Evolutionary conservation across 2,113 vertebrate genomes (phyloP).

Genomic region (Tonatia bakeri): DNA sequence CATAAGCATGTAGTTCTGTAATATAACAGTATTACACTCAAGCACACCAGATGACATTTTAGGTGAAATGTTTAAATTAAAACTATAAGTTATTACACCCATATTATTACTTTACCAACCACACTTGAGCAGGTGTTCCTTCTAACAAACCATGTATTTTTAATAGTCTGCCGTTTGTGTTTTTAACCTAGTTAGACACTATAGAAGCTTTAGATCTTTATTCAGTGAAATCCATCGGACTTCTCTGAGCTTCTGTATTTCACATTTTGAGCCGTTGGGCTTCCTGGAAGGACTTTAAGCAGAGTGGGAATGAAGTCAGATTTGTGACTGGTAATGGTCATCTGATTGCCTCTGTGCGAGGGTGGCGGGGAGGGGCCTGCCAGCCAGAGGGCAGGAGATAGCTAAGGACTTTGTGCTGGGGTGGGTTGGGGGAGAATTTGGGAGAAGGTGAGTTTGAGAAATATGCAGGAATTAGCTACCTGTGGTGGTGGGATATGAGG

Average conservation of each 20-base stretch:
- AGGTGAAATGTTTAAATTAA: no score
- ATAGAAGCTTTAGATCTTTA: slow-evolving; percentile 25
- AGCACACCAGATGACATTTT: no score
- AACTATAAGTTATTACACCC: no score
- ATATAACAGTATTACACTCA: no score
- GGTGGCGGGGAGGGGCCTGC: no score
- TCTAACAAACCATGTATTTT: neutral
- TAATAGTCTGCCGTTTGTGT: slow-evolving; percentile 31
- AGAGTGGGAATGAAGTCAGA: neutral
- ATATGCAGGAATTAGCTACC: neutral
- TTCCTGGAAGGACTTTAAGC: neutral
- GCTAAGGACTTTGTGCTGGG: neutral
- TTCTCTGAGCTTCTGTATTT: neutral
- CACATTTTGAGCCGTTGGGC: neutral
- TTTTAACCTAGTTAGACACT: slow-evolving; percentile 32
- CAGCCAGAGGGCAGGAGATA: neutral
- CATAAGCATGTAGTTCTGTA: no score
- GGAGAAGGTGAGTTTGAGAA: neutral
- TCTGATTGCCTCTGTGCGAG: neutral
- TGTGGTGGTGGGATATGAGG: rapidly evolving
- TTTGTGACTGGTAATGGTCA: neutral
- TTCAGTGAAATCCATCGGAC: slow-evolving; percentile 26
- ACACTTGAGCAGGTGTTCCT: no score
- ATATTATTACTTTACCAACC: no score
- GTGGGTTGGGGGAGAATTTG: neutral